Conservation (phyloP, 2,888 invertebrate genomes). For the Euzophera pinguis region DNA sequence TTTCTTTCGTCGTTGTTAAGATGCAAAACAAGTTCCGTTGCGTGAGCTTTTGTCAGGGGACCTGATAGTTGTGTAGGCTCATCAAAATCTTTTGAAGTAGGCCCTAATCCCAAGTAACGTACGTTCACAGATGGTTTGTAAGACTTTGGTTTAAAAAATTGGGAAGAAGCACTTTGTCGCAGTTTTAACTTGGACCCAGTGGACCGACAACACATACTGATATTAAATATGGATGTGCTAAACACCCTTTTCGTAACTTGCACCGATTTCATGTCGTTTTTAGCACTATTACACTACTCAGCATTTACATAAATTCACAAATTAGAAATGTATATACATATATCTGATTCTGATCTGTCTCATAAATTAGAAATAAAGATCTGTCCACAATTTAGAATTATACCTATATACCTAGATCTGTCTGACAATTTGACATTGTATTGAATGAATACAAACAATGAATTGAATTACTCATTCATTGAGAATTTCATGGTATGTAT, state of each 20-base stretch:
- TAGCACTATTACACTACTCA: not conserved
- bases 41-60: conserved; percentile 83
- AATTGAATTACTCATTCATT: too few species aligned
- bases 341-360: too few species aligned
- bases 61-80: conserved; percentile 54
- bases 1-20: conserved; percentile 86
- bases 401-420: too few species aligned
- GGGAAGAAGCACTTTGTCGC: conserved; percentile 51
- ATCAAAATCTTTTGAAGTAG: conserved; percentile 69
- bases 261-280: conserved; percentile 50
- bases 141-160: conserved; percentile 38
- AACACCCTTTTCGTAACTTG: conserved; percentile 41
- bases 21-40: conserved; percentile 85
- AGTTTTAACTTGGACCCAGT: conserved; percentile 43
- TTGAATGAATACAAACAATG: too few species aligned
- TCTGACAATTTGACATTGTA: too few species aligned
- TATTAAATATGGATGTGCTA: conserved; percentile 31
- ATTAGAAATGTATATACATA: too few species aligned
- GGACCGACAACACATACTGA: conserved; percentile 40
- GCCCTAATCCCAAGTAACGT: conserved; percentile 62
- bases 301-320: not conserved
- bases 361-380: too few species aligned
- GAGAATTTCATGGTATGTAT: too few species aligned
- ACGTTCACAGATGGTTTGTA: conserved; percentile 41
- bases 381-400: too few species aligned